Evolutionary conservation across 2,888 invertebrate species (phyloP).

Genomic region (Sarcophaga subvicina): DNA sequence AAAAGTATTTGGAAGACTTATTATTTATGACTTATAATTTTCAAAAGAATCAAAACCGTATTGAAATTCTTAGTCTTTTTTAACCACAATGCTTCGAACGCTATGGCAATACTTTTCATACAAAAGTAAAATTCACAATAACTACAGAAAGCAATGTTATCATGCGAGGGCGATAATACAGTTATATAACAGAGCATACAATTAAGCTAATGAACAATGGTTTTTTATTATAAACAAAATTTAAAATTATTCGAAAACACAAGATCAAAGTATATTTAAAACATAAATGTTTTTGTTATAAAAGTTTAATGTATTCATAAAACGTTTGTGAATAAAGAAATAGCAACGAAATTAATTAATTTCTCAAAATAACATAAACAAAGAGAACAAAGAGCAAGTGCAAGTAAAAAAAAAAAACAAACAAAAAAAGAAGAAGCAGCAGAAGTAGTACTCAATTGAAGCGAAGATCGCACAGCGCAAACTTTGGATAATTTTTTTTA

Average conservation of each 20-base stretch:
- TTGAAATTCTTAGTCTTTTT: background rate
- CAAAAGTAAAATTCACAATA: background rate
- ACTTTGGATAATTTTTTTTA: constrained; percentile 7
- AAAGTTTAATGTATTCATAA: too few species aligned
- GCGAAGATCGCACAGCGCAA: constrained; percentile 41
- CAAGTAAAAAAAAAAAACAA: constrained; percentile 36
- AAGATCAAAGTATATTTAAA: too few species aligned
- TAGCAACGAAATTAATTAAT: too few species aligned
- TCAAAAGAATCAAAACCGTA: too few species aligned
- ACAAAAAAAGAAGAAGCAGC: constrained; percentile 7
- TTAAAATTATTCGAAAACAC: too few species aligned
- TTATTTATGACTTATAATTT: too few species aligned
- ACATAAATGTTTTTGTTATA: too few species aligned
- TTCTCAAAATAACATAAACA: constrained; percentile 9
- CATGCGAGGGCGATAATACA: background rate
- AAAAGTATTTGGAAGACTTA: too few species aligned
- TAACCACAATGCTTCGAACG: background rate
- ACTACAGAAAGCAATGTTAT: background rate
- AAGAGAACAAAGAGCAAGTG: background rate
- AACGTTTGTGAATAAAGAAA: too few species aligned
- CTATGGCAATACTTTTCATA: background rate
- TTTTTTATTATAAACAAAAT: too few species aligned
- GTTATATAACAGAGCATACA: background rate
- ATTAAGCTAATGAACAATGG: too few species aligned
- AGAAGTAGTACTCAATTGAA: constrained; percentile 10